These are phyloP conservation scores for Pipistrellus pygmaeus DNA, from an alignment of 2,797 vertebrate species.

Conservation along the genomic window DNA sequence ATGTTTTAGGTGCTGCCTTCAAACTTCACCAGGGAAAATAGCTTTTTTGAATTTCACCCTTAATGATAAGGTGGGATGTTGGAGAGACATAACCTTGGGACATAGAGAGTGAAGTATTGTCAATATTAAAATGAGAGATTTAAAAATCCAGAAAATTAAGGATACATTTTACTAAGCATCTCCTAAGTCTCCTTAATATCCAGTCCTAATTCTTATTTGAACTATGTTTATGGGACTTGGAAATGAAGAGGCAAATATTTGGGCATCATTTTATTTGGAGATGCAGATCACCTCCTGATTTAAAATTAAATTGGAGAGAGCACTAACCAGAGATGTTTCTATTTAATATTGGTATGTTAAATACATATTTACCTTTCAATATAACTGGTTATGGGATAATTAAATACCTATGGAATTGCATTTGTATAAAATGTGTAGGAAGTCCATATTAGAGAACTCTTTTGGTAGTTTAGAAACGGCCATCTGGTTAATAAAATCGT, in stretches of 20 bases:
- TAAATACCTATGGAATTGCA: background rate
- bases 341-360: constrained; percentile 33
- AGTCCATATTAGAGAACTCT: background rate
- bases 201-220: background rate
- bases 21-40: background rate
- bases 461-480: background rate
- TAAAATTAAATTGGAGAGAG: constrained; percentile 25
- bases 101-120: background rate
- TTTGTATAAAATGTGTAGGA: background rate
- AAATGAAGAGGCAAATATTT: constrained; percentile 9
- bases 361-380: background rate
- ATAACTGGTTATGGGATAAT: background rate
- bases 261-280: background rate
- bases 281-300: background rate
- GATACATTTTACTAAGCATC: background rate
- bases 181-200: background rate
- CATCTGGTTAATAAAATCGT: background rate
- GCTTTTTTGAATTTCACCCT: background rate
- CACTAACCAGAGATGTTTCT: background rate
- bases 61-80: constrained; percentile 4
- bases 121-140: background rate
- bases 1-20: background rate
- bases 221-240: background rate
- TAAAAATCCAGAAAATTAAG: constrained; percentile 12
- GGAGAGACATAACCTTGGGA: background rate